Evolutionary conservation across 2,113 vertebrate species (phyloP), one percentile per base, ranked within the genome.

Genomic region (Oncorhynchus clarkii): DNA sequence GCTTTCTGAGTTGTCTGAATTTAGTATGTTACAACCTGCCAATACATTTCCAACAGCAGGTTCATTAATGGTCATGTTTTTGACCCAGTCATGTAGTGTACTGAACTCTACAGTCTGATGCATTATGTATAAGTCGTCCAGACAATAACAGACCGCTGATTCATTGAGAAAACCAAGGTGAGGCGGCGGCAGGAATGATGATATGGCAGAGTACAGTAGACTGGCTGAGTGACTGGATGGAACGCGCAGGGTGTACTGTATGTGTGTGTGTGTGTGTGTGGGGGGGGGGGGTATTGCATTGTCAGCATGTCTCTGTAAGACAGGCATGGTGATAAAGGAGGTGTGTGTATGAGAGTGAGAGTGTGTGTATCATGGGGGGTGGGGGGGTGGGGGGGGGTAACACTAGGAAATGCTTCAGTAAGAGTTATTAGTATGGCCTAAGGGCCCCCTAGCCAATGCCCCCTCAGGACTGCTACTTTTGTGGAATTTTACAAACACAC

Each of bases 81-180:
- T 87, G 88, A 87, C 70, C 80, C 57, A 76, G 72, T 79, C 74
- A 62, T 73, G 79, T 77, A 70, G 78, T 62, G 77, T 27, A 67
- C 68, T 49, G 73, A 72, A 69, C 39, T 45, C 8, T 74, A 54
- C 67, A 73, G 66, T 72, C 75, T 45, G 73, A 45, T 70, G 72
- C 64, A 72, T 66, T 34, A 62, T 82, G 75, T 76, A 82, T 74
- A 66, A 79, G 45, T 71, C 57, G 20, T 79, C 24, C 48, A 65
- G 34, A 77, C 39, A 45, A 57, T 20, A 14, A 57, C 54, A 57
- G 4, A 57, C 16, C 18, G 16, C 54, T 45, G 31, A 48, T 86
- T 82, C 89, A 91, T 91, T 92, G 90, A 91, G 85, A 90, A 88
- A 91, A 85, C 76, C 73, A 85, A 85, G 84, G 73, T 78, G 80